Evolutionary conservation across 2,888 invertebrate genomes (phyloP), one percentile per base, ranked within the genome.

Genomic region (Alloscopus bannaensis): DNA sequence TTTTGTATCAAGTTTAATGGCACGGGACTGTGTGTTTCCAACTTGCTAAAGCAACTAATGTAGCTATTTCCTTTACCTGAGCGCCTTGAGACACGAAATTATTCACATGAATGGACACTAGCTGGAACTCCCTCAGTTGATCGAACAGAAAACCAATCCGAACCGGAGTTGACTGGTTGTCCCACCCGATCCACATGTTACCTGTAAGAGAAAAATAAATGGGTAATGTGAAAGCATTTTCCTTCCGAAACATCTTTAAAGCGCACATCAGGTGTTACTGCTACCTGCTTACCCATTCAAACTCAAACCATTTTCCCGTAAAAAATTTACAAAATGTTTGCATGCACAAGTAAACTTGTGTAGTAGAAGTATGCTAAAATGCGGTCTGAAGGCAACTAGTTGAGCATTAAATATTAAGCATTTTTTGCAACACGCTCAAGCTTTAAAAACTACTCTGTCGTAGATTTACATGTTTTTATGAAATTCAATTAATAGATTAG

Each of bases 111-210:
- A 96, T 90, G 85, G 92, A 91, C 18, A 94, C 90, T 72, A 91
- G 90, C 36, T 91, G 90, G 88, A 97, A 95, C 86, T 95, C 92
- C 24, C 94, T 90, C 1, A 93, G 90, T 66, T 91, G 90, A 84
- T 93, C 93, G 88, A 97, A 97, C 88, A 95, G 94, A 88, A 97
- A 95, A 1, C 92, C 90, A 52, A 97, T 90, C 86, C 93, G 92
- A 8, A 96, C 90, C 59, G 92, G 92, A 64, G 92, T 88, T 83
- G 92, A 91, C 6, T 92, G 90, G 86, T 93, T 92, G 87, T 92
- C 92, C 97, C 97, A 97, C 28, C 96, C 97, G 3, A 97, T 93
- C 97, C 97, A 97, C 87, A 89, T 90, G 83, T 89, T 85, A 65
- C 85, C 87, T 86, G 73, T 29, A 83, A 83, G 42, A 29, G 73